phyloP scores from a whole-genome alignment of 2,888 invertebrate species.

The Lithophane socia region DNA sequence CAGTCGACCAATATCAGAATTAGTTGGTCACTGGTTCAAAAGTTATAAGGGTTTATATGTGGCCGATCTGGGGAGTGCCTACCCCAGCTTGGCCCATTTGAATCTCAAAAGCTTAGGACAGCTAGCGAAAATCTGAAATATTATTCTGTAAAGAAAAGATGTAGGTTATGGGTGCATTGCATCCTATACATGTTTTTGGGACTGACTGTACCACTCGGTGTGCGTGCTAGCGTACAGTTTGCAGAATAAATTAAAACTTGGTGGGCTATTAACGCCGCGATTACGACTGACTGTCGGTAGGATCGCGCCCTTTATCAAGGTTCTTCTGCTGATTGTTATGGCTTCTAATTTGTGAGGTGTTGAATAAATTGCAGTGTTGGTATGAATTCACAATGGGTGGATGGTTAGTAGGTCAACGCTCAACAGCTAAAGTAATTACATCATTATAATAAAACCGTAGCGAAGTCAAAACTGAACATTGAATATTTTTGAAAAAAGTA shows the following conservation, averaged over 20 bases:
- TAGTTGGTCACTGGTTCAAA: no score
- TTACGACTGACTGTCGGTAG: constrained; percentile 28
- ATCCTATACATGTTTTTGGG: background rate
- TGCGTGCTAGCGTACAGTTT: constrained; percentile 68
- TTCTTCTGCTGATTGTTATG: constrained; percentile 47
- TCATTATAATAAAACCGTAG: background rate
- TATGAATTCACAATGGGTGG: background rate
- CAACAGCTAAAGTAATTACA: background rate
- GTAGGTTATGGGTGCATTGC: background rate
- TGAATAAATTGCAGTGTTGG: constrained; percentile 36
- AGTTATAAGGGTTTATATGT: no score
- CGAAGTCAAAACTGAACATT: background rate
- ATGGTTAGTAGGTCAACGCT: no score
- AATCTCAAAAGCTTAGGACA: no score
- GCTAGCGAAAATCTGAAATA: no score
- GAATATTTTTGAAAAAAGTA: background rate
- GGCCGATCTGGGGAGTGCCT: no score
- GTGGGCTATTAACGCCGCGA: constrained; percentile 55
- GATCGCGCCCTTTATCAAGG: constrained; percentile 46
- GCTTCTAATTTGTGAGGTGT: constrained; percentile 42
- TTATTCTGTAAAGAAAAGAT: background rate
- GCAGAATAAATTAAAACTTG: constrained; percentile 73
- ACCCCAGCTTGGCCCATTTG: no score
- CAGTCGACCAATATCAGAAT: no score
- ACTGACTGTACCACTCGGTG: constrained; percentile 3